A percentile compares a stretch with the other conserved stretches of the same genome.
Evolutionary conservation across 2,113 vertebrate genomes (phyloP).

Genomic region (Xyrauchen texanus): DNA sequence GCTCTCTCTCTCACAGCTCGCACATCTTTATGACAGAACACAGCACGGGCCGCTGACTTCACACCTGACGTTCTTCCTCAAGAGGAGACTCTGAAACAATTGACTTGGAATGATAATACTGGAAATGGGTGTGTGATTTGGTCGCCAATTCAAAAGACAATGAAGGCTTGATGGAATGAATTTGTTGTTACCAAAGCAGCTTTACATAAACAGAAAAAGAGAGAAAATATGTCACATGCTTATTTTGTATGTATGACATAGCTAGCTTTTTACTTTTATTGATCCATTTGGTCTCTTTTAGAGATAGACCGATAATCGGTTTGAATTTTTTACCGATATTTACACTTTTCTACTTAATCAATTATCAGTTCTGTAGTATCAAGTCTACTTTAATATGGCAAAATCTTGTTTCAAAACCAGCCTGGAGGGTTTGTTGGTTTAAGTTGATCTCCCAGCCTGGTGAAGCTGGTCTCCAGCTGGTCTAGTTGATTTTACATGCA

Average conservation of each 20-base stretch:
- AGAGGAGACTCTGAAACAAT: constrained; percentile 43
- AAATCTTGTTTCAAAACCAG: too few species aligned
- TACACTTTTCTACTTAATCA: too few species aligned
- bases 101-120: constrained; percentile 9
- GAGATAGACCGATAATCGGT: too few species aligned
- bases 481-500: too few species aligned
- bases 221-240: constrained; percentile 90
- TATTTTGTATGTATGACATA: constrained; percentile 99
- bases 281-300: constrained; percentile 62
- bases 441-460: too few species aligned
- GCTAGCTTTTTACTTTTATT: constrained; percentile 90
- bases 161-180: constrained; percentile 76
- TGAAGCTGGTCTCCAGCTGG: too few species aligned
- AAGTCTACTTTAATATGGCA: too few species aligned
- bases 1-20: constrained; percentile 96
- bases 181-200: constrained; percentile 99
- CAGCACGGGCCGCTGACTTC: constrained; percentile 36
- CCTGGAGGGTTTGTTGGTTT: too few species aligned
- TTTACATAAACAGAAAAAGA: constrained; percentile 78
- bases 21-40: constrained; percentile 94
- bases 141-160: constrained; percentile 46
- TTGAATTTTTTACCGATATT: too few species aligned
- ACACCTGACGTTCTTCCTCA: constrained; percentile 34
- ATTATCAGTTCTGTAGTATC: too few species aligned
- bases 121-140: constrained; percentile 36